Percentiles rank a stretch among this genome's conserved stretches.
phyloP scores from a whole-genome alignment of 2,888 invertebrate genomes.

The Magallana nippona region DNA sequence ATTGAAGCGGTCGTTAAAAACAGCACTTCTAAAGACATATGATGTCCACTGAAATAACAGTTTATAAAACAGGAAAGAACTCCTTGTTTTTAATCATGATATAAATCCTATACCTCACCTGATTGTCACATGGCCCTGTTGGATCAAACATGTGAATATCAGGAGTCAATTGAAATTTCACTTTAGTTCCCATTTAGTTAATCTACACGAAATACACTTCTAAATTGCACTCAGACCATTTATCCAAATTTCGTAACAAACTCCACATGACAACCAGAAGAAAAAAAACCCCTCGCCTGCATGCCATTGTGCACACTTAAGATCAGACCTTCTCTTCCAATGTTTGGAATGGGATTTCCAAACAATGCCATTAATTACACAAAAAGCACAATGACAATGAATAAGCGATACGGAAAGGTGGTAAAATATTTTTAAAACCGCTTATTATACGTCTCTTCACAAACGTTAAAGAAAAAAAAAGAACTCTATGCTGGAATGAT shows the following conservation, averaged over 20 bases:
- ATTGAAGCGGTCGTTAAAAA: too few relatives aligned
- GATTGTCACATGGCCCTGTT: not conserved
- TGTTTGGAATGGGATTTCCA: conserved; percentile 5
- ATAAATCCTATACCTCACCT: not conserved
- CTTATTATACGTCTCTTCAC: not conserved
- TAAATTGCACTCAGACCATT: not conserved
- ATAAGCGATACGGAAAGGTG: not conserved
- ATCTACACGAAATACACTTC: not conserved
- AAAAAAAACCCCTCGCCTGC: not conserved
- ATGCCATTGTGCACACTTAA: not conserved
- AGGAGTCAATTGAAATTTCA: conserved; percentile 8
- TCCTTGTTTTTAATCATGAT: not conserved
- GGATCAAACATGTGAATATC: conserved; percentile 23
- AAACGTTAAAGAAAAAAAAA: not conserved
- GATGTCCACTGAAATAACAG: not conserved
- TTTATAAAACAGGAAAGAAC: not conserved
- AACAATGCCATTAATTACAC: not conserved
- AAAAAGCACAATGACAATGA: conserved; percentile 20
- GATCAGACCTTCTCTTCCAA: not conserved
- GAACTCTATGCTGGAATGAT: not conserved
- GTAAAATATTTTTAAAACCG: conserved; percentile 22
- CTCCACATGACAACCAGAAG: not conserved
- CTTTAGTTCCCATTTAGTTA: conserved; percentile 9
- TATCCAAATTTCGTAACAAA: not conserved
- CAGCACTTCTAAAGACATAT: too few relatives aligned